Base-by-base conservation (phyloP, 2,888 invertebrate species). In the Drosophila planitibia region DNA sequence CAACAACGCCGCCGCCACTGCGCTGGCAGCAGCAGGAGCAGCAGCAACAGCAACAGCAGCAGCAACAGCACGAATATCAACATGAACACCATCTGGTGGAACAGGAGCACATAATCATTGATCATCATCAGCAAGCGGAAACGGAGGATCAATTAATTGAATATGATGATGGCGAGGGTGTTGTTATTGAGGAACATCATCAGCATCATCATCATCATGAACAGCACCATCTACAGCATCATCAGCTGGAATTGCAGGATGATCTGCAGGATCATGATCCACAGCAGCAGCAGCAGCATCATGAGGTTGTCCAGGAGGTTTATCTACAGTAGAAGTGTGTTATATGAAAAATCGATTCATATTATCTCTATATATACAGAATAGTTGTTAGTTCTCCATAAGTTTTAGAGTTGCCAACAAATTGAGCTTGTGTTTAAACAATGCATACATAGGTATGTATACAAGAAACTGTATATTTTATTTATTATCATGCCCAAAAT, bases 221-320 rank as follows among this genome's bases (percentile, higher is more conserved):
- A 3, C 76, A 79, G 0, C 61, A 60, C 28, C 64, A 76, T 9
- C 47, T 68, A 3, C 76, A 73, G 41, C 89, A 85, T 64, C 89
- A 89, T 68, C 77, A 89, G 62, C 25, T 86, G 57, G 85, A 86
- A 30, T 53, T 89, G 66, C 87, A 91, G 30, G 91, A 91, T 62
- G 91, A 91, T 25, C 70, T 88, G 77, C 90, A 90, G 55, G 89
- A 91, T 4, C 70, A 76, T 41, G 74, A 91, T 76, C 89, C 86
- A 30, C 90, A 91, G 47, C 91, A 90, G 55, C 91, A 90, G 62
- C 92, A 90, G 47, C 77, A 91, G 62, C 92, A 92, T 55, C 89
- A 91, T 52, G 91, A 92, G 39, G 90, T 91, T 52, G 92, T 92
- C 33, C 92, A 92, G 68, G 92, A 92, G 59, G 92, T 92, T 57